phyloP scores from a whole-genome alignment of 2,113 vertebrate species.

The Passerina amoena region DNA sequence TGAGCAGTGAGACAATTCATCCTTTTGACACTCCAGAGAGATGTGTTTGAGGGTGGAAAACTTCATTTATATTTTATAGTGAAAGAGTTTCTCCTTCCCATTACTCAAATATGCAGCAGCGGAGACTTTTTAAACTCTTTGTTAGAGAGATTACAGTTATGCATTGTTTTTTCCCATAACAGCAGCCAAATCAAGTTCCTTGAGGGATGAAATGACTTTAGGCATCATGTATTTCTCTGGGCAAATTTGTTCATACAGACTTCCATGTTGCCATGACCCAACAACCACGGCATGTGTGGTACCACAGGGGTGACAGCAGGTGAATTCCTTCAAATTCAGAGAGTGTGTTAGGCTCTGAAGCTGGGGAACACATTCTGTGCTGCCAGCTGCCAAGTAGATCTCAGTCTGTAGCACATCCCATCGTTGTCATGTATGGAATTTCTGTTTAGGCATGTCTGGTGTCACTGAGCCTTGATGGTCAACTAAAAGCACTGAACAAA shows the following conservation, averaged over 20 bases:
- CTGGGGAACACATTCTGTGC: background rate
- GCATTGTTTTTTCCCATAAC: background rate
- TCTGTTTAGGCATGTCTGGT: background rate
- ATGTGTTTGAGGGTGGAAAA: background rate
- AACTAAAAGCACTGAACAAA: background rate
- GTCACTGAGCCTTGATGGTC: background rate
- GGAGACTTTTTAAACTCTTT: background rate
- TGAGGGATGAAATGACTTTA: background rate
- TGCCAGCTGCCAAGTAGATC: background rate
- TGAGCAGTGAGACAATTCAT: background rate
- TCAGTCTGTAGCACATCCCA: background rate
- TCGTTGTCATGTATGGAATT: rapidly evolving
- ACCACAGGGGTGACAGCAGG: background rate
- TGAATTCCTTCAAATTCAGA: background rate
- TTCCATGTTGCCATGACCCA: background rate
- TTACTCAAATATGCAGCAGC: background rate
- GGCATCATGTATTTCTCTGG: background rate
- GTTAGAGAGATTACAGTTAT: background rate
- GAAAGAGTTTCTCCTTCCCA: background rate
- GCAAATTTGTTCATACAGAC: background rate
- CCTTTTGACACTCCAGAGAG: background rate
- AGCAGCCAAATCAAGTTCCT: background rate
- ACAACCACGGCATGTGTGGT: background rate
- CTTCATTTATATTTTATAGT: conserved; percentile 13
- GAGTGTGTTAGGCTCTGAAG: background rate